A percentile compares a stretch with the other conserved stretches of the same genome.
phyloP scores from a whole-genome alignment of 2,888 invertebrate species.

The Calliphora vomitoria region DNA sequence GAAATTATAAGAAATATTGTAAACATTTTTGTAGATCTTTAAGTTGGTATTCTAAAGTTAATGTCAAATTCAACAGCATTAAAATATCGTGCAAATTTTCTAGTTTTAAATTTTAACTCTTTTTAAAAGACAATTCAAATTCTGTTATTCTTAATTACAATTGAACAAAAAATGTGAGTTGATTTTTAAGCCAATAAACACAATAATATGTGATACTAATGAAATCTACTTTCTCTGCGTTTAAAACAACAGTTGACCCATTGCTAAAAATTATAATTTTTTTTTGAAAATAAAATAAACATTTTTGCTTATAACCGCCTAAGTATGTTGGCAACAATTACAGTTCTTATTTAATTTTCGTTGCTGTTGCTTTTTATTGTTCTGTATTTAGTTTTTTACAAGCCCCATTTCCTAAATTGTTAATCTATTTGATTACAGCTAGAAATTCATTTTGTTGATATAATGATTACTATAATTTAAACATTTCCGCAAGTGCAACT shows the following conservation, averaged over 20 bases:
- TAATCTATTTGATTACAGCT: constrained; percentile 62
- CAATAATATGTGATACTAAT: not conserved
- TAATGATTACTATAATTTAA: constrained; percentile 74
- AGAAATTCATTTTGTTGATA: constrained; percentile 71
- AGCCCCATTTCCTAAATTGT: constrained; percentile 65
- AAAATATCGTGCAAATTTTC: too few species aligned
- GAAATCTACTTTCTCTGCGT: not conserved
- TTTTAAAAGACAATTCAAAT: too few species aligned
- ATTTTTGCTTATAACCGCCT: not conserved
- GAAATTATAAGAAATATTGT: constrained; percentile 22
- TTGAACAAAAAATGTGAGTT: too few species aligned
- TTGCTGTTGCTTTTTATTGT: constrained; percentile 1
- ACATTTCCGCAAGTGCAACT: constrained; percentile 81
- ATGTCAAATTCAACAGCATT: too few species aligned
- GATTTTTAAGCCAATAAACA: too few species aligned
- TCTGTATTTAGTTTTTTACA: constrained; percentile 18
- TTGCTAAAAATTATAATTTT: not conserved
- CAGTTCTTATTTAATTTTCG: constrained; percentile 33
- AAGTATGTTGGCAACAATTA: not conserved
- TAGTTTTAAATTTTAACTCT: too few species aligned
- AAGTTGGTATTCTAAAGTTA: not conserved
- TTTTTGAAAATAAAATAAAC: not conserved
- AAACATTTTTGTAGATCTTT: not conserved
- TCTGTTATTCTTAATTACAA: too few species aligned
- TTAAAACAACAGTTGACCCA: not conserved